These are phyloP conservation scores for Malurus melanocephalus DNA, from an alignment of 2,113 vertebrate species.

Conservation along the genomic window DNA sequence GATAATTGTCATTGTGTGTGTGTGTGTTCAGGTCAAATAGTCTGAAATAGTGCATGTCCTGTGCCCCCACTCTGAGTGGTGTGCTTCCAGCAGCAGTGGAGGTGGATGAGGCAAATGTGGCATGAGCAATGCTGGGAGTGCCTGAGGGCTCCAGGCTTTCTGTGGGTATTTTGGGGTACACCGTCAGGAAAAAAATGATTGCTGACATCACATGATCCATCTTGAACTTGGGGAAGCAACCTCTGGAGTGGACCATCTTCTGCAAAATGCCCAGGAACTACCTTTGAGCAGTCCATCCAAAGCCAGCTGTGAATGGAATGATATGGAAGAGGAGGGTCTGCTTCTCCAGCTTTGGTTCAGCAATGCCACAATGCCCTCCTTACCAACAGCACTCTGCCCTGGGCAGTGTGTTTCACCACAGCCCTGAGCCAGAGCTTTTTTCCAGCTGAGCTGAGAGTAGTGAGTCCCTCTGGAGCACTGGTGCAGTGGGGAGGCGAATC, in stretches of 20 bases:
- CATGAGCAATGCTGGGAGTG: not conserved
- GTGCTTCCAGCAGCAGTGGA: not conserved
- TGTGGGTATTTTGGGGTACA: not conserved
- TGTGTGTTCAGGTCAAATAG: not conserved
- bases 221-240: not conserved
- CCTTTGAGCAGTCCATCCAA: not conserved
- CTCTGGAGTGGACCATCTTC: not conserved
- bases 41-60: not conserved
- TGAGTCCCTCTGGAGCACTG: not conserved
- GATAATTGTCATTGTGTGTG: not conserved
- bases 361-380: not conserved
- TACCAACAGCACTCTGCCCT: not conserved
- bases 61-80: accelerated
- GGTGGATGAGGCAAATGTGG: not conserved
- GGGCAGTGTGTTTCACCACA: not conserved
- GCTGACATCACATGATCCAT: not conserved
- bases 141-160: not conserved
- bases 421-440: not conserved
- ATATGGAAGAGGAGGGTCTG: not conserved
- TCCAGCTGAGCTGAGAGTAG: not conserved
- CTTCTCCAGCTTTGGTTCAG: not conserved
- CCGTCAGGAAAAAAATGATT: not conserved
- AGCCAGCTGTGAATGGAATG: not conserved
- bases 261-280: not conserved
- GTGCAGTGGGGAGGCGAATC: not conserved